Evolutionary conservation across 2,888 invertebrate species (phyloP).

Genomic region (Drosophila anceps): DNA sequence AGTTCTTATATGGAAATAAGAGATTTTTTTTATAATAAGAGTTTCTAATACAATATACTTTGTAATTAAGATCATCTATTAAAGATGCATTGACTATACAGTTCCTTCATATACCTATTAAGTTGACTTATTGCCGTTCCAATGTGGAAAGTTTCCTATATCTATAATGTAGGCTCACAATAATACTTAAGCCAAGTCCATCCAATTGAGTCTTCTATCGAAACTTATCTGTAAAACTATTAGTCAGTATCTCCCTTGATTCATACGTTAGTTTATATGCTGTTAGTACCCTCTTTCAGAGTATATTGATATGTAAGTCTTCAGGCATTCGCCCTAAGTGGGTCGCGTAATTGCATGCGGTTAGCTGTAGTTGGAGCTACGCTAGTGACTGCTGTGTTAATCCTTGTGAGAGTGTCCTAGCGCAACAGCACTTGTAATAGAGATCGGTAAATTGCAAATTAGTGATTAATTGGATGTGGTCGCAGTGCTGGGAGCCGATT

Average conservation of each 20-base stretch:
- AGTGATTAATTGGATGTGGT: constrained; percentile 26
- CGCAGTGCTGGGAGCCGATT: background rate
- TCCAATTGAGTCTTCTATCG: no score
- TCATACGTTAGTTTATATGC: background rate
- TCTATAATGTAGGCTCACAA: background rate
- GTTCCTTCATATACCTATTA: no score
- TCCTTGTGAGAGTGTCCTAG: constrained; percentile 23
- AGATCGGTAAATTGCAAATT: constrained; percentile 17
- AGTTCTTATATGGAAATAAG: no score
- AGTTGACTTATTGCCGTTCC: no score
- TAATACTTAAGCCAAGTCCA: no score
- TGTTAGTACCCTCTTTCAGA: background rate
- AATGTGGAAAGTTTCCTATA: background rate
- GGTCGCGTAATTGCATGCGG: constrained; percentile 1
- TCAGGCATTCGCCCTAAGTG: background rate
- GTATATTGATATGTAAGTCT: background rate
- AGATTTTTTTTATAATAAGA: no score
- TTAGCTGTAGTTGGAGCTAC: background rate
- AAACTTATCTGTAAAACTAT: no score
- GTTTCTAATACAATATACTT: no score
- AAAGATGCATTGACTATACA: no score
- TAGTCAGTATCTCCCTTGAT: background rate
- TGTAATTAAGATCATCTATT: no score
- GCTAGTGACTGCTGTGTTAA: background rate
- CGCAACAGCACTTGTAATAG: constrained; percentile 20